A percentile compares a stretch with the other conserved stretches of the same genome.
Conservation (phyloP, 2,797 vertebrate species). For the Trichosurus vulpecula region DNA sequence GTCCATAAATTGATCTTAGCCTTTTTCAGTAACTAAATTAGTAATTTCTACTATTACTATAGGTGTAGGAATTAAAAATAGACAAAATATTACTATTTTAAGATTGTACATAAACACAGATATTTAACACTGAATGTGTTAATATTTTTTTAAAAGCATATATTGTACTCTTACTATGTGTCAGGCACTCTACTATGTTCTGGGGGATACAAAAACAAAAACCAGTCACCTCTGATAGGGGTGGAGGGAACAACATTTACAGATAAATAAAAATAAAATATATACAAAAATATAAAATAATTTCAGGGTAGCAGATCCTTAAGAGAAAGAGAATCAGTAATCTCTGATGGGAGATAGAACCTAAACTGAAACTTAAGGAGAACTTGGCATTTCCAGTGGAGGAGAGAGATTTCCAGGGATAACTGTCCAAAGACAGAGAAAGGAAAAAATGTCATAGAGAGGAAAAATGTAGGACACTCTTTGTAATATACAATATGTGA, state of each 20-base stretch:
- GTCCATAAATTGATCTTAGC: too few relatives aligned
- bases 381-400: not conserved
- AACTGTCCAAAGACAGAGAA: not conserved
- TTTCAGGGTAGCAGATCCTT: not conserved
- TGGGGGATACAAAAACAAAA: not conserved
- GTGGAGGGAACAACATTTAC: not conserved
- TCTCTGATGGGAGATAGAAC: not conserved
- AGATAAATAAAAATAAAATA: not conserved
- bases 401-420: not conserved
- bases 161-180: not conserved
- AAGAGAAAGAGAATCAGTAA: not conserved
- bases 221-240: not conserved
- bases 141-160: too few relatives aligned
- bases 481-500: not conserved
- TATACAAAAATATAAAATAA: not conserved
- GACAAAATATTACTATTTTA: not conserved
- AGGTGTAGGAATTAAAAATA: not conserved
- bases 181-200: not conserved
- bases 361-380: not conserved
- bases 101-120: too few relatives aligned
- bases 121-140: too few relatives aligned
- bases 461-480: not conserved
- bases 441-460: not conserved
- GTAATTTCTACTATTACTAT: not conserved
- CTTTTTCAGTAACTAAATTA: not conserved